phyloP scores from a whole-genome alignment of 2,888 invertebrate genomes.

The Idaea dimidiata region DNA sequence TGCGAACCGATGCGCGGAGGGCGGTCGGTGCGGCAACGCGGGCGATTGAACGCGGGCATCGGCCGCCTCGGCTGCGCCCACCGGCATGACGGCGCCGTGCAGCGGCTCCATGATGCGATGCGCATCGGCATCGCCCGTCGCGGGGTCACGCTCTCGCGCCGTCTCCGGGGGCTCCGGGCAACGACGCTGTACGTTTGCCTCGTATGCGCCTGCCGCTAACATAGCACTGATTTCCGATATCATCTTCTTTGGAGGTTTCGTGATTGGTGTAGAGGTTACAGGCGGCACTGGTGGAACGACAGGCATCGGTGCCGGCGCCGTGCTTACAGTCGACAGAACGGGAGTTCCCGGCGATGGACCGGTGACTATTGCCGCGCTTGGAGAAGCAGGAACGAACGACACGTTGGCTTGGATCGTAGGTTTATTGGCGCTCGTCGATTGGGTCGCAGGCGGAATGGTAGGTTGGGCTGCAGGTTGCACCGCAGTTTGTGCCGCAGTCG shows the following conservation, averaged over 20 bases:
- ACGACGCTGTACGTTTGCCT: conserved; percentile 46
- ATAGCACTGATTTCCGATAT: conserved; percentile 71
- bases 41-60: conserved; percentile 72
- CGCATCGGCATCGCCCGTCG: conserved; percentile 35
- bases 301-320: conserved; percentile 15
- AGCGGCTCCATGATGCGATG: conserved; percentile 37
- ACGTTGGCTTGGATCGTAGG: not conserved
- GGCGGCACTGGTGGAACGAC: conserved; percentile 21
- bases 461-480: conserved; percentile 14
- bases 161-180: conserved; percentile 25
- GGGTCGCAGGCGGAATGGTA: conserved; percentile 11
- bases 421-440: not conserved
- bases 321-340: conserved; percentile 18
- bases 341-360: not conserved
- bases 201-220: conserved; percentile 61
- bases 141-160: conserved; percentile 27
- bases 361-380: too few species aligned
- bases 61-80: conserved; percentile 65
- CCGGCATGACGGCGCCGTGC: conserved; percentile 55
- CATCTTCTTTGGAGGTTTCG: conserved; percentile 70
- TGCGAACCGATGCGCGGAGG: conserved; percentile 48
- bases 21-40: conserved; percentile 69
- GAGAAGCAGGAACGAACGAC: too few species aligned
- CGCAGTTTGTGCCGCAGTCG: conserved; percentile 20
- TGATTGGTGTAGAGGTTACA: conserved; percentile 55